A percentile compares a stretch with the other conserved stretches of the same genome.
These are phyloP conservation scores for Oscarella lobularis DNA, from an alignment of 37 sponge, comb jelly and placozoan genomes.

Conservation along the genomic window DNA sequence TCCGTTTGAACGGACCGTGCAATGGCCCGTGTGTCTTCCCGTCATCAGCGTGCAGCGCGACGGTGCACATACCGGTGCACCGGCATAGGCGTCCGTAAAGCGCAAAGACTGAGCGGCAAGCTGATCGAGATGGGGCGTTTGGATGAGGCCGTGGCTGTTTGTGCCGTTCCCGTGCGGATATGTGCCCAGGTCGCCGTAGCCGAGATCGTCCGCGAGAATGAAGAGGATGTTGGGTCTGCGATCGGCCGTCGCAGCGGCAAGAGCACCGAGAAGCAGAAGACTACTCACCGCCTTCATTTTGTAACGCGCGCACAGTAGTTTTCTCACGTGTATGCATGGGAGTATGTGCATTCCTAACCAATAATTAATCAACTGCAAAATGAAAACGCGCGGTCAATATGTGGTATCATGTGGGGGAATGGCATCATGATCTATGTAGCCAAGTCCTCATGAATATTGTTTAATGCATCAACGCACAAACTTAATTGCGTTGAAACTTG, in stretches of 20 bases:
- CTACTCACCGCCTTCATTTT: slow-evolving; percentile 57
- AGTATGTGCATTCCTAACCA: no score
- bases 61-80: slow-evolving; percentile 35
- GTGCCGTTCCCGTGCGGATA: slow-evolving; percentile 26
- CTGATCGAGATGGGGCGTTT: slow-evolving; percentile 16
- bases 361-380: no score
- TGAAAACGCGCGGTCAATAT: no score
- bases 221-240: background rate
- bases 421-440: no score
- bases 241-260: slow-evolving; percentile 64
- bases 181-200: slow-evolving; percentile 23
- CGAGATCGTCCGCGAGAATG: slow-evolving; percentile 23
- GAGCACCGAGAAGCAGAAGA: slow-evolving; percentile 75
- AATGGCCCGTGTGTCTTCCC: slow-evolving; percentile 28
- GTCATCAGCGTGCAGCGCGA: slow-evolving; percentile 36
- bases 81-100: slow-evolving; percentile 34
- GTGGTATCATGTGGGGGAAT: no score
- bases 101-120: slow-evolving; percentile 16
- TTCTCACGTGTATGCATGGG: no score
- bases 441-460: no score
- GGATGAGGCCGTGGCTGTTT: slow-evolving; percentile 21
- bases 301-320: no score
- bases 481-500: no score
- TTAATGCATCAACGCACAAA: no score
- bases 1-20: slow-evolving; percentile 26